Evolutionary conservation across 2,113 vertebrate species (phyloP).

Genomic region (Arizona elegans): DNA sequence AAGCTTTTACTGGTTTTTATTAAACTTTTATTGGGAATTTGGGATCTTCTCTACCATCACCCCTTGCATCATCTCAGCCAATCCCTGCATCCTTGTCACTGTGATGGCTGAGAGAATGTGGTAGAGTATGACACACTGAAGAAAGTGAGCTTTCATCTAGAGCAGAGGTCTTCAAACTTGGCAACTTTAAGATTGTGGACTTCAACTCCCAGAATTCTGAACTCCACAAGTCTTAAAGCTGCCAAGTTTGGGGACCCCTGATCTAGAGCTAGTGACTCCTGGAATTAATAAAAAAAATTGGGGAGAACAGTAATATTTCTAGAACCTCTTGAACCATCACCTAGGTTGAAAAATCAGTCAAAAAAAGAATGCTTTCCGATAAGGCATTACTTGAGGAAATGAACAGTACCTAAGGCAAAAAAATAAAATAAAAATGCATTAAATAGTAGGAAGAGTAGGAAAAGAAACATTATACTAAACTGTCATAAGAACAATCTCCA

Average conservation of each 20-base stretch:
- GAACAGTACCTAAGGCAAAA: not conserved
- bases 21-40: not conserved
- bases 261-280: not conserved
- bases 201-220: no score
- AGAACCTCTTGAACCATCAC: not conserved
- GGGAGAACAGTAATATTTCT: not conserved
- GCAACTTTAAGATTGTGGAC: no score
- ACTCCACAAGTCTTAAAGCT: no score
- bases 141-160: not conserved
- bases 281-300: not conserved
- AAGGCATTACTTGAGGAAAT: not conserved
- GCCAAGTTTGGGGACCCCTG: no score
- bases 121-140: not conserved
- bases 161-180: no score
- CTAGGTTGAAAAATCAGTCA: not conserved
- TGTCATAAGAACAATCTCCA: not conserved
- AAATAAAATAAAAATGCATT: not conserved
- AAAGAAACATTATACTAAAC: not conserved
- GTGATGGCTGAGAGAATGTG: not conserved
- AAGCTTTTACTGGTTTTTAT: not conserved
- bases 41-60: not conserved
- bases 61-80: not conserved
- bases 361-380: not conserved
- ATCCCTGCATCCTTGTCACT: not conserved
- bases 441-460: not conserved